These are phyloP conservation scores for Acyrthosiphon pisum DNA, from an alignment of 1,140 invertebrate species.

Conservation along the genomic window DNA sequence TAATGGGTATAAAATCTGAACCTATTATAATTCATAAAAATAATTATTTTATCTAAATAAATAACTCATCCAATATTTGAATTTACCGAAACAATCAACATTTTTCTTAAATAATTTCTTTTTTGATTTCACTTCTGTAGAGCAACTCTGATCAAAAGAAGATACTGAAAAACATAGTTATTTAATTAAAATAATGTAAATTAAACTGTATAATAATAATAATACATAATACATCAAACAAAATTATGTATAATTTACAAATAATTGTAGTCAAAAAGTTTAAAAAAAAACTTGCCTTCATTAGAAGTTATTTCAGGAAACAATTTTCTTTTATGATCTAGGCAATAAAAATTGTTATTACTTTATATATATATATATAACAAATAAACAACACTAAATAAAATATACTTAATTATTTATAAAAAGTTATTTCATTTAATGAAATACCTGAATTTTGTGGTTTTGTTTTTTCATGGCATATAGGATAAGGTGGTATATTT, in stretches of 20 bases:
- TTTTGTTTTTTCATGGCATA: background rate
- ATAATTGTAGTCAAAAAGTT: background rate
- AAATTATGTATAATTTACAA: background rate
- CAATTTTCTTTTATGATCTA: background rate
- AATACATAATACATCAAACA: background rate
- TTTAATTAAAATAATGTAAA: background rate
- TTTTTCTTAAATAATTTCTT: too few relatives aligned
- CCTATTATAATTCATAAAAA: too few relatives aligned
- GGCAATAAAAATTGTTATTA: too few relatives aligned
- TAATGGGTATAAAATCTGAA: too few relatives aligned
- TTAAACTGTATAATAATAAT: background rate
- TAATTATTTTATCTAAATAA: too few relatives aligned
- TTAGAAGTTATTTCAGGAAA: background rate
- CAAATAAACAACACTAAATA: background rate
- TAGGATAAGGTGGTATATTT: background rate
- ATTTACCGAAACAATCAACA: too few relatives aligned
- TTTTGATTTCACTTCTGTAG: too few relatives aligned
- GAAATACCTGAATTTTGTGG: background rate
- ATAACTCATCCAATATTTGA: too few relatives aligned
- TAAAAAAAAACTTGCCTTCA: background rate
- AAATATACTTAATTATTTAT: background rate
- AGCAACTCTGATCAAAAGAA: background rate
- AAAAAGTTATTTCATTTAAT: background rate
- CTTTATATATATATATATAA: background rate
- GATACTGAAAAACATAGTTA: background rate